These are phyloP conservation scores for Macrosiphum euphorbiae DNA, from an alignment of 2,888 invertebrate species.

Conservation along the genomic window DNA sequence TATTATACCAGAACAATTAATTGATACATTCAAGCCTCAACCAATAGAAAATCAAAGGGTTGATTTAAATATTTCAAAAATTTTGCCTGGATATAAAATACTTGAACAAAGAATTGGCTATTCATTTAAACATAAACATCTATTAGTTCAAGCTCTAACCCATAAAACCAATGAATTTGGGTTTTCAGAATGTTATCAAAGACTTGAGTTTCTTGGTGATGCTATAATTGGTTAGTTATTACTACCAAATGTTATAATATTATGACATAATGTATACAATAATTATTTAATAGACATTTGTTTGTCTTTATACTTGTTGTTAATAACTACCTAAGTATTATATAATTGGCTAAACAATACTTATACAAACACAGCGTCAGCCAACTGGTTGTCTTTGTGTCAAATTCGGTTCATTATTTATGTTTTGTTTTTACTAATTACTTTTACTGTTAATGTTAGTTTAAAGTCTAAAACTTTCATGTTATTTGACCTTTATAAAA, in stretches of 20 bases:
- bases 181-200: constrained; percentile 88
- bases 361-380: neutral
- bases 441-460: neutral
- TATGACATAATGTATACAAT: neutral
- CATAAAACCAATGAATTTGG: constrained; percentile 86
- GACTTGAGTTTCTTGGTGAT: constrained; percentile 93
- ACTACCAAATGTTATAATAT: neutral
- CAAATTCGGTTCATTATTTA: neutral
- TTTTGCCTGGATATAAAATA: constrained; percentile 67
- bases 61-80: neutral
- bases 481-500: neutral
- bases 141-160: constrained; percentile 90
- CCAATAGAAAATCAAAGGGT: neutral
- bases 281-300: neutral
- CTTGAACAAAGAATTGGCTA: constrained; percentile 80
- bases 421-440: neutral
- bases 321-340: neutral
- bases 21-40: neutral
- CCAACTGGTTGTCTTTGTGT: neutral
- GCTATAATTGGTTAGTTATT: constrained; percentile 78
- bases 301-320: neutral
- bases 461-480: neutral
- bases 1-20: constrained; percentile 72
- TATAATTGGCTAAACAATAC: neutral
- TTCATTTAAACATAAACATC: constrained; percentile 84